Evolutionary conservation across 2,888 invertebrate species (phyloP).

Genomic region (Tanypteryx hageni): DNA sequence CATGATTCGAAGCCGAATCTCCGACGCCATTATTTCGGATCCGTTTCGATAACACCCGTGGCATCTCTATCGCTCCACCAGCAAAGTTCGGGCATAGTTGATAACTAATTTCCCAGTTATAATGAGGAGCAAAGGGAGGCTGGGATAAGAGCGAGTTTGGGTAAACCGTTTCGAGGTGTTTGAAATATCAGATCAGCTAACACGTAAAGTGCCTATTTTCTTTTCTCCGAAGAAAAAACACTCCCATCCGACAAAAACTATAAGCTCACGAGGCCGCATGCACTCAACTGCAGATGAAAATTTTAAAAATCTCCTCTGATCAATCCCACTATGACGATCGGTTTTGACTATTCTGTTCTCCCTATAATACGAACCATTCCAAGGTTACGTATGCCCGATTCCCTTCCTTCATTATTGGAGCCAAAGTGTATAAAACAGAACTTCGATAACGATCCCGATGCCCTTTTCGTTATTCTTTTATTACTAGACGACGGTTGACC

Average conservation of each 20-base stretch:
- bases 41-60: not conserved
- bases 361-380: no score
- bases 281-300: no score
- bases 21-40: not conserved
- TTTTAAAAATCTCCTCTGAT: not conserved
- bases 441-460: no score
- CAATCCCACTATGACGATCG: not conserved
- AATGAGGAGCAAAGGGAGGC: no score
- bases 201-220: not conserved
- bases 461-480: not conserved
- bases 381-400: no score
- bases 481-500: not conserved
- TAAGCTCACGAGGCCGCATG: no score
- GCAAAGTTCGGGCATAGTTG: constrained; percentile 9
- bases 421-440: no score
- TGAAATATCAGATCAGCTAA: constrained; percentile 6
- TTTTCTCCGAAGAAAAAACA: not conserved
- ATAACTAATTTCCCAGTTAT: constrained; percentile 21
- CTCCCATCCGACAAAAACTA: no score
- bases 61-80: not conserved
- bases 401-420: no score
- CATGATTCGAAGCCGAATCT: not conserved
- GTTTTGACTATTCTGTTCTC: not conserved
- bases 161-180: not conserved
- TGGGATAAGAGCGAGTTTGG: not conserved